Conservation (phyloP, 2,888 invertebrate species). For the Napeogenes inachia region DNA sequence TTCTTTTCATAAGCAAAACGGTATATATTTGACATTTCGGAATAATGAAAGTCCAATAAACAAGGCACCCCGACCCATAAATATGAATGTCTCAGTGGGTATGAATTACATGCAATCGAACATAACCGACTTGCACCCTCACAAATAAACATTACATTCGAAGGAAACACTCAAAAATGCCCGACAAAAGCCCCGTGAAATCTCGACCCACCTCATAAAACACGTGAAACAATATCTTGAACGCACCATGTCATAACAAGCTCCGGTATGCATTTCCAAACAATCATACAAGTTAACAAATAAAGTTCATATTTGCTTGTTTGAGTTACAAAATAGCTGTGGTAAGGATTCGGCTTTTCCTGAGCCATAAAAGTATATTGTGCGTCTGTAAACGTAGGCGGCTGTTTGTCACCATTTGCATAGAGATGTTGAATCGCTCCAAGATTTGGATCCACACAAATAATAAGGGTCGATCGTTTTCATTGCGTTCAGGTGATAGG, state of each 20-base stretch:
- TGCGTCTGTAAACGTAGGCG: constrained; percentile 70
- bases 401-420: constrained; percentile 76
- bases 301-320: constrained; percentile 35
- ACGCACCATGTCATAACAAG: constrained; percentile 33
- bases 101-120: constrained; percentile 54
- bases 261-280: background rate
- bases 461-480: constrained; percentile 28
- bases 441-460: constrained; percentile 25
- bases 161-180: constrained; percentile 63
- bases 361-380: constrained; percentile 74
- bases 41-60: constrained; percentile 38
- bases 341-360: constrained; percentile 61
- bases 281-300: constrained; percentile 22
- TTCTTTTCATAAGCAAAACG: background rate
- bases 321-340: constrained; percentile 29
- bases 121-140: constrained; percentile 42
- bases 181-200: constrained; percentile 62
- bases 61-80: constrained; percentile 41
- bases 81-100: constrained; percentile 46
- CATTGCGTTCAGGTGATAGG: constrained; percentile 25
- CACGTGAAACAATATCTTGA: constrained; percentile 74
- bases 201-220: constrained; percentile 75
- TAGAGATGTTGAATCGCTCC: constrained; percentile 51
- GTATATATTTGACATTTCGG: constrained; percentile 10
- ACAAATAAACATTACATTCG: constrained; percentile 51